A percentile compares a stretch with the other conserved stretches of the same genome.
Evolutionary conservation across 1,140 invertebrate genomes (phyloP).

Genomic region (Papilio polytes): DNA sequence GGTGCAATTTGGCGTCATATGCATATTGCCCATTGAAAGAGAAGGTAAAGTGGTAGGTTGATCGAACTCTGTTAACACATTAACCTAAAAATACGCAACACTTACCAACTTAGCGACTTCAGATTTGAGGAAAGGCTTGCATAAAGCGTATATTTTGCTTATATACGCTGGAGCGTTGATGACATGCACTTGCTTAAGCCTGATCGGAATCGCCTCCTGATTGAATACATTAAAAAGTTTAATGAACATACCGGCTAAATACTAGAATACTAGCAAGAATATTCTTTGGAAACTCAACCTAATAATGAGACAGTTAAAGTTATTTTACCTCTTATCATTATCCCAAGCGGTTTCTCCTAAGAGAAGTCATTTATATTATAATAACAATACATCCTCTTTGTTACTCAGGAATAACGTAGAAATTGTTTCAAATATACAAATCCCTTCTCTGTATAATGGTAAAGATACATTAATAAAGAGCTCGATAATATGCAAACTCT

Average conservation of each 20-base stretch:
- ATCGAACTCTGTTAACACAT: neutral
- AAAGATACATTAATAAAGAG: neutral
- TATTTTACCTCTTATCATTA: too few species aligned
- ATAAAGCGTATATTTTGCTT: conserved; percentile 85
- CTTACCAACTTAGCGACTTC: conserved; percentile 86
- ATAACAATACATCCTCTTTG: too few species aligned
- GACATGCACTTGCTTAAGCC: conserved; percentile 89
- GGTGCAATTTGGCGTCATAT: too few species aligned
- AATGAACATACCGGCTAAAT: neutral
- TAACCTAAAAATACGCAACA: conserved; percentile 33
- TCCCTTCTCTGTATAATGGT: too few species aligned
- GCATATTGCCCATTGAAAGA: too few species aligned
- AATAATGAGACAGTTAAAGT: neutral
- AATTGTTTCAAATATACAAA: too few species aligned
- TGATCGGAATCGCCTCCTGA: conserved; percentile 89
- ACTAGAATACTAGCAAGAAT: too few species aligned
- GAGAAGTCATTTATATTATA: too few species aligned
- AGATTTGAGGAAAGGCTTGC: conserved; percentile 87
- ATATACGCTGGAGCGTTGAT: conserved; percentile 86
- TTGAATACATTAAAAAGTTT: conserved; percentile 51
- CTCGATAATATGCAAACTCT: neutral
- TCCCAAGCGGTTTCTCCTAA: too few species aligned
- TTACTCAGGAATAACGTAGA: too few species aligned
- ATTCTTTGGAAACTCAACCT: neutral
- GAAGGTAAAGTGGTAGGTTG: neutral